A percentile compares a stretch with the other conserved stretches of the same genome.
These are phyloP conservation scores for Hippasteria phrygiana DNA, from an alignment of 53 echinoderm and acorn worm genomes.

Conservation along the genomic window DNA sequence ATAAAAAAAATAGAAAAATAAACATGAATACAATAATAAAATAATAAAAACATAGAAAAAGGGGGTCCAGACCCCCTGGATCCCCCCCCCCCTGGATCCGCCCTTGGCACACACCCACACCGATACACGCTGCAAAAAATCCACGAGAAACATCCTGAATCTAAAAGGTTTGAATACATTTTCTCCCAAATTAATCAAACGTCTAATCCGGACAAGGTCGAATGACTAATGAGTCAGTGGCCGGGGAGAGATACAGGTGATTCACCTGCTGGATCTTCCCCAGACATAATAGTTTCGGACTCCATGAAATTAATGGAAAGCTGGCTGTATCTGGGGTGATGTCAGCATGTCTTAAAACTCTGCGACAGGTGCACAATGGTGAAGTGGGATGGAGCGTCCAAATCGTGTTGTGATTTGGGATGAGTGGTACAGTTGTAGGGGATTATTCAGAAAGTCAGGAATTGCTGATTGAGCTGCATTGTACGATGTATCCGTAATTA, in stretches of 20 bases:
- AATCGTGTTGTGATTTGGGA: slow-evolving; percentile 42
- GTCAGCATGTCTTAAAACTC: background rate
- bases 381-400: background rate
- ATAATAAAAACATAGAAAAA: no score
- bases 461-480: background rate
- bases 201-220: background rate
- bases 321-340: slow-evolving; percentile 27
- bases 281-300: background rate
- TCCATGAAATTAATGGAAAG: background rate
- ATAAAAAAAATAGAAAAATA: no score
- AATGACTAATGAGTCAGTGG: background rate
- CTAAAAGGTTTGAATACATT: no score
- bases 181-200: background rate
- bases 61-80: no score
- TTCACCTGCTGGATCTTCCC: background rate
- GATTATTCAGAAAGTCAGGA: background rate
- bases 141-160: no score
- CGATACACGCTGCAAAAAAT: no score
- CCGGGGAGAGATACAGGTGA: slow-evolving; percentile 5
- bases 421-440: background rate
- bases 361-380: slow-evolving; percentile 18
- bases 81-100: no score
- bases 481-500: background rate
- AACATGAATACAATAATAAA: no score
- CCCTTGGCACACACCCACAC: no score